Evolutionary conservation across 2,113 vertebrate genomes (phyloP).

Genomic region (Psammodynastes pulverulentus): DNA sequence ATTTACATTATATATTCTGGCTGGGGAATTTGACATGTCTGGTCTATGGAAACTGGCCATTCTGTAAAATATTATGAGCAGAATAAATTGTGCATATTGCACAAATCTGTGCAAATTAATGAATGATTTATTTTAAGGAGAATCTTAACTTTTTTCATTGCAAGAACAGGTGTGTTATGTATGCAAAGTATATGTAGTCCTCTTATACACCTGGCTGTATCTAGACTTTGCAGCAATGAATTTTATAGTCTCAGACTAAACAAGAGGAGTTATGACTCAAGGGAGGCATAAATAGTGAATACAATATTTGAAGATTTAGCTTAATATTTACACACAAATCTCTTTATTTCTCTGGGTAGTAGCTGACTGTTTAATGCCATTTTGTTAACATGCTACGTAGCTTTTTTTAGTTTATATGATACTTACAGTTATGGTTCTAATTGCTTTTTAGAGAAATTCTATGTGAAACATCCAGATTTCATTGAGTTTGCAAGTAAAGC

Average conservation of each 20-base stretch:
- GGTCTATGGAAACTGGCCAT: not conserved
- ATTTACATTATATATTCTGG: not conserved
- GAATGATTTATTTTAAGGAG: not conserved
- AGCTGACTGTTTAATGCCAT: not conserved
- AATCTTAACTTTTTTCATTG: not conserved
- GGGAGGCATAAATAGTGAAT: constrained; percentile 3
- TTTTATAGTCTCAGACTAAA: constrained; percentile 11
- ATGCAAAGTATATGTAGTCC: not conserved
- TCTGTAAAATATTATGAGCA: constrained; percentile 9
- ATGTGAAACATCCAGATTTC: constrained; percentile 5
- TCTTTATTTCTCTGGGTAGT: constrained; percentile 10
- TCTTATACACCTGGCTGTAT: not conserved
- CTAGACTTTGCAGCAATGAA: not conserved
- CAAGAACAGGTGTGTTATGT: not conserved
- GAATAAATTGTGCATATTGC: constrained; percentile 4
- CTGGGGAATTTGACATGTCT: not conserved
- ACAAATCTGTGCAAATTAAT: not conserved
- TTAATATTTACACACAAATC: not conserved
- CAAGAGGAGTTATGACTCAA: constrained; percentile 4
- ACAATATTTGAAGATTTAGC: constrained; percentile 19
- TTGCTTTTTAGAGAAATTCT: not conserved
- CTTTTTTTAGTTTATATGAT: not conserved
- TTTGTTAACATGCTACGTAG: constrained; percentile 2
- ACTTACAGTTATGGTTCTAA: not conserved
- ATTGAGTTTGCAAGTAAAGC: not conserved